These are phyloP conservation scores for Muschampia plurimacula DNA, from an alignment of 2,888 invertebrate species.

Conservation along the genomic window DNA sequence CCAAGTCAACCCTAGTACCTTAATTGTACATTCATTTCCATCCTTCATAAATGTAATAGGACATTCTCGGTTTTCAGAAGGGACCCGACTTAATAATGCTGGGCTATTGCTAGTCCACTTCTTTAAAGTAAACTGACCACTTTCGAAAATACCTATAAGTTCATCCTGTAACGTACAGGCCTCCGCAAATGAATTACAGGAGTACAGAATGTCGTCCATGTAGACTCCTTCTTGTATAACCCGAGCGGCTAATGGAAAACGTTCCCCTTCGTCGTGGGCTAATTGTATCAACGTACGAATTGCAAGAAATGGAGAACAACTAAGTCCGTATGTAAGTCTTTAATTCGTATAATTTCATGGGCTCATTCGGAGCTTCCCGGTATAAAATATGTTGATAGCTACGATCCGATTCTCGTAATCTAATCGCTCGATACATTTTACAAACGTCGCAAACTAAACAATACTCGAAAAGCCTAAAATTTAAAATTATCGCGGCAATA, in stretches of 20 bases:
- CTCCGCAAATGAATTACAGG: background rate
- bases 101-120: conserved; percentile 3
- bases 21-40: background rate
- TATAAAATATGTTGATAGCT: background rate
- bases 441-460: conserved; percentile 5
- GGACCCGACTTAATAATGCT: background rate
- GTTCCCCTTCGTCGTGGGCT: background rate
- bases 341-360: conserved; percentile 1
- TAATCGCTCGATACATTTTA: conserved; percentile 8
- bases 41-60: conserved; percentile 3
- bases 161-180: conserved; percentile 12
- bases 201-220: background rate
- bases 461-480: conserved; percentile 1
- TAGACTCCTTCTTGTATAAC: conserved; percentile 1
- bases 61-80: background rate
- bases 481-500: conserved; percentile 4
- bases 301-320: background rate
- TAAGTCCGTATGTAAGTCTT: background rate
- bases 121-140: background rate
- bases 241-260: conserved; percentile 1
- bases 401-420: background rate
- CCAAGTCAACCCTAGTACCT: conserved; percentile 2
- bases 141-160: background rate
- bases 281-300: background rate
- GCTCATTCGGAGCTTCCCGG: background rate